Conservation (phyloP, 2,797 vertebrate genomes). For the Austrolebias charrua region DNA sequence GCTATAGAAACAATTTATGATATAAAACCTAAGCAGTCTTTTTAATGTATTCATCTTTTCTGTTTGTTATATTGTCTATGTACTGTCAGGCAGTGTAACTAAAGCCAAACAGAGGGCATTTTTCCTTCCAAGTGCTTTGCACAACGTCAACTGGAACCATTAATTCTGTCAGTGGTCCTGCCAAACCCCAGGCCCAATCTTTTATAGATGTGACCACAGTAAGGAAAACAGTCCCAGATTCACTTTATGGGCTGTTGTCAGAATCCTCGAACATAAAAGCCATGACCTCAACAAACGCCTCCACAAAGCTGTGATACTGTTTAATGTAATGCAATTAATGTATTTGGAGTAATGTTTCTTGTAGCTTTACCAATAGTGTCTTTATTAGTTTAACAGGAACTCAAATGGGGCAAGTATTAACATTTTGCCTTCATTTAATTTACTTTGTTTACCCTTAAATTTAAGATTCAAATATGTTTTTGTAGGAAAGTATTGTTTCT, state of each 20-base stretch:
- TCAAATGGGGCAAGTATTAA: constrained; percentile 7
- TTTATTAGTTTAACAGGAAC: constrained; percentile 1
- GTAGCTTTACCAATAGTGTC: constrained; percentile 14
- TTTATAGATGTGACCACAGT: constrained; percentile 42
- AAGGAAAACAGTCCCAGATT: constrained; percentile 33
- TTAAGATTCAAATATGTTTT: neutral
- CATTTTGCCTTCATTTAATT: neutral
- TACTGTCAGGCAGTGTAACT: constrained; percentile 11
- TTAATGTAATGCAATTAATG: no score
- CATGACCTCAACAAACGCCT: constrained; percentile 37
- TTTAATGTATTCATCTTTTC: constrained; percentile 21
- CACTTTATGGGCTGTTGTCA: constrained; percentile 42
- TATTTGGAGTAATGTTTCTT: neutral
- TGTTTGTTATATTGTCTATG: constrained; percentile 2
- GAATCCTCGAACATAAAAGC: constrained; percentile 41
- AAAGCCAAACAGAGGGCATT: constrained; percentile 19
- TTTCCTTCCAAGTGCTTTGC: constrained; percentile 23
- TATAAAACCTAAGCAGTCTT: constrained; percentile 29
- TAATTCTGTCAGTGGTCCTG: constrained; percentile 14
- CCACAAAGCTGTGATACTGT: constrained; percentile 31
- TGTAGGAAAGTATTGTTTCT: neutral
- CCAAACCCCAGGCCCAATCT: constrained; percentile 14
- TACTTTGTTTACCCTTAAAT: neutral
- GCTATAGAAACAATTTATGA: constrained; percentile 22
- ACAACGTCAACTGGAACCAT: constrained; percentile 23